Percentiles rank a stretch among this genome's conserved stretches.
phyloP scores from a whole-genome alignment of 30 jellyfish, hydroid and myxozoan species.

The Hydractinia echinata region DNA sequence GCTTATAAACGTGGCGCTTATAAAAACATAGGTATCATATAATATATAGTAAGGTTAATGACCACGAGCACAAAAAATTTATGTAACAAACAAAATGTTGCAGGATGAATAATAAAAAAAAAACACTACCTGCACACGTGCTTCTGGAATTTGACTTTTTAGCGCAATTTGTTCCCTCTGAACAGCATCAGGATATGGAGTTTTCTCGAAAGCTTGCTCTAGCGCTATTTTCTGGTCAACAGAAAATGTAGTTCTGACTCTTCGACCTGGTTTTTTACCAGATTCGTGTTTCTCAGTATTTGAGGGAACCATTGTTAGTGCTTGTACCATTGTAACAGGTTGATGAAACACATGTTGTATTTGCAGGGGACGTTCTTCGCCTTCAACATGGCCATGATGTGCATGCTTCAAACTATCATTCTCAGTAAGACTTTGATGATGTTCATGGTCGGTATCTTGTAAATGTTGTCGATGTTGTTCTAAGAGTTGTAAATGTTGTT shows the following conservation, averaged over 20 bases:
- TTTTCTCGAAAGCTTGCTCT: constrained; percentile 73
- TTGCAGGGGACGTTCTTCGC: constrained; percentile 38
- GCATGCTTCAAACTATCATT: no score
- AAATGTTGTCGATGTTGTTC: no score
- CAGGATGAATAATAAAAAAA: not conserved
- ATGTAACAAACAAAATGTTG: no score
- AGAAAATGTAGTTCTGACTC: constrained; percentile 73
- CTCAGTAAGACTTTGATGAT: no score
- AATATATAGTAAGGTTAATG: not conserved
- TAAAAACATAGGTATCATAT: no score
- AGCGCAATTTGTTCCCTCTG: constrained; percentile 85
- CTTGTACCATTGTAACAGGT: constrained; percentile 20
- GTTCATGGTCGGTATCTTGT: no score
- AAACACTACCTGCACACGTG: constrained; percentile 86
- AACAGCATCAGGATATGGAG: constrained; percentile 91
- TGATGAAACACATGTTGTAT: constrained; percentile 41
- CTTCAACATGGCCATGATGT: no score
- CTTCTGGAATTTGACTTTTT: constrained; percentile 76
- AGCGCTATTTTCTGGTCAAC: constrained; percentile 70
- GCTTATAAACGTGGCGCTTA: no score
- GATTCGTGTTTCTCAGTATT: constrained; percentile 18
- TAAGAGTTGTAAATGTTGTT: no score
- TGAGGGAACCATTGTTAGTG: not conserved
- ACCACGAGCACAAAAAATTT: not conserved
- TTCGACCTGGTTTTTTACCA: constrained; percentile 66